Percentiles rank a stretch among this genome's conserved stretches.
Conservation (phyloP, 1,140 invertebrate genomes). For the Dufourea novaeangliae region DNA sequence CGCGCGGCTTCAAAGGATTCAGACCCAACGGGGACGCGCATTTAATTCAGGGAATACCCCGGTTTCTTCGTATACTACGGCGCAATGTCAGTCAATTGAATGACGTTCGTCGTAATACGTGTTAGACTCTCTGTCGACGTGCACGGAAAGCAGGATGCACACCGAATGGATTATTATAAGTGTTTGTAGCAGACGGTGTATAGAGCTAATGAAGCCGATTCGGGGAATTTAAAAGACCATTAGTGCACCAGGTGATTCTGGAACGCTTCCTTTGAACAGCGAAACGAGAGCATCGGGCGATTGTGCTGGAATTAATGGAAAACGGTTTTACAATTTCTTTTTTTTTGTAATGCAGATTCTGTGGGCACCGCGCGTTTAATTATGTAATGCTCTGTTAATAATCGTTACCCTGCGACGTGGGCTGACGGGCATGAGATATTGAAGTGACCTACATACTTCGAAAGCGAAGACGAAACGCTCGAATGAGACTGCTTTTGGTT, state of each 20-base stretch:
- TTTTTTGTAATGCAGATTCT: background rate
- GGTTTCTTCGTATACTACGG: too few relatives aligned
- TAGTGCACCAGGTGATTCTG: too few relatives aligned
- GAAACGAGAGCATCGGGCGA: background rate
- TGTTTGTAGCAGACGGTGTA: background rate
- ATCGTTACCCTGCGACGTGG: background rate
- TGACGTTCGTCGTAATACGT: too few relatives aligned
- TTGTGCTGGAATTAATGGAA: background rate
- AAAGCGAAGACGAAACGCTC: background rate
- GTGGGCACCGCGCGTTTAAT: background rate
- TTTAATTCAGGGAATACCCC: too few relatives aligned
- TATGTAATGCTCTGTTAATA: background rate
- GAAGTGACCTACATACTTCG: background rate
- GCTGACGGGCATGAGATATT: background rate
- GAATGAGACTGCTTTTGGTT: slow-evolving; percentile 1
- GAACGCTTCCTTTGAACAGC: too few relatives aligned
- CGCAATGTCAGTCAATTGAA: too few relatives aligned
- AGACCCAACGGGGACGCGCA: too few relatives aligned
- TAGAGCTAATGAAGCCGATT: background rate
- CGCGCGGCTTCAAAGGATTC: background rate
- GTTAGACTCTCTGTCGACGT: too few relatives aligned
- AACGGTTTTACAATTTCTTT: background rate
- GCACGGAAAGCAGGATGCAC: too few relatives aligned
- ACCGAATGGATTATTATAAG: background rate
- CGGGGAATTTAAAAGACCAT: background rate